Conservation (phyloP, 2,888 invertebrate genomes). For the Cryptocheilus praepositus region DNA sequence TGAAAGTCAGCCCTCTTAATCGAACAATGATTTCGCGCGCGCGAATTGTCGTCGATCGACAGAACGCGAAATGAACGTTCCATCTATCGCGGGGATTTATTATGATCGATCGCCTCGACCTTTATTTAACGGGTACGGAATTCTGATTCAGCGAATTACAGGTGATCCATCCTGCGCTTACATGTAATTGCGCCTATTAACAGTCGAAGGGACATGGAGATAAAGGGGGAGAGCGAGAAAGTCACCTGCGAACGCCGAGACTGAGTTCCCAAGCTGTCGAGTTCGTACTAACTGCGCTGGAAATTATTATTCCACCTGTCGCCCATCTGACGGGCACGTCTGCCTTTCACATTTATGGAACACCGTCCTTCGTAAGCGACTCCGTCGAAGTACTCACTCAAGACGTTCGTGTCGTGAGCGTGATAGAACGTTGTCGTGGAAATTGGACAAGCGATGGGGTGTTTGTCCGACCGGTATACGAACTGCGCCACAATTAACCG, state of each 20-base stretch:
- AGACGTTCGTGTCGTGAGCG: not conserved
- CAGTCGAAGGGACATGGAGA: conserved; percentile 4
- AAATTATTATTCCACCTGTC: conserved; percentile 49
- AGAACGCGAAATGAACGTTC: too few species aligned
- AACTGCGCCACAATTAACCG: too few species aligned
- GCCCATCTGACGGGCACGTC: conserved; percentile 2
- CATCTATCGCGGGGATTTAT: too few species aligned
- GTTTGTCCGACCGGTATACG: not conserved
- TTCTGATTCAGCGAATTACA: too few species aligned
- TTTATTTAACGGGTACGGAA: too few species aligned
- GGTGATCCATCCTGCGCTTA: not conserved
- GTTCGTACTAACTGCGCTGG: conserved; percentile 11
- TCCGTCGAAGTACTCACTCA: not conserved
- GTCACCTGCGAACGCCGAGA: conserved; percentile 1
- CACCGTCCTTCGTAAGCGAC: not conserved
- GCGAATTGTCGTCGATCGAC: too few species aligned
- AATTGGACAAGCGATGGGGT: conserved; percentile 1
- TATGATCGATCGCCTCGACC: too few species aligned
- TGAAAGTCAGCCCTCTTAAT: too few species aligned
- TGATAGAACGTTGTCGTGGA: not conserved
- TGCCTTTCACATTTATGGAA: not conserved
- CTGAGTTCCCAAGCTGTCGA: conserved; percentile 21
- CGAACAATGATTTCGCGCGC: too few species aligned
- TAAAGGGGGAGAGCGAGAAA: not conserved
- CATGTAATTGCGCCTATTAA: conserved; percentile 31